A percentile compares a stretch with the other conserved stretches of the same genome.
These are phyloP conservation scores for Chunga burmeisteri DNA, from an alignment of 2,113 vertebrate species.

Conservation along the genomic window DNA sequence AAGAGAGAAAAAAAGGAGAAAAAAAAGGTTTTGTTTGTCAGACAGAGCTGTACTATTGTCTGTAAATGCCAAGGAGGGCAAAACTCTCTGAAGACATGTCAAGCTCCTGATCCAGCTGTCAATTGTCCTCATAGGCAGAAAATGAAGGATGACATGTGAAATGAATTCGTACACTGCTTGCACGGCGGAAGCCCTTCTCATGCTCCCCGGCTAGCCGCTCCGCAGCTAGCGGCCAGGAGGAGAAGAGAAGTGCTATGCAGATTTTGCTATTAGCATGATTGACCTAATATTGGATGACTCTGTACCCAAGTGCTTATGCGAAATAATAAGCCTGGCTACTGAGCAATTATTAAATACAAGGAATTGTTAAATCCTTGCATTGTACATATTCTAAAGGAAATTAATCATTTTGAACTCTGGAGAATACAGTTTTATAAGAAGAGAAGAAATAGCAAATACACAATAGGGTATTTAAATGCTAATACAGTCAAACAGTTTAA, in stretches of 20 bases:
- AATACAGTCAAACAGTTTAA: conserved; percentile 71
- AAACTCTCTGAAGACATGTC: conserved; percentile 10
- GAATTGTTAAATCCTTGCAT: conserved; percentile 70
- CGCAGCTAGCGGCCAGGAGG: neutral
- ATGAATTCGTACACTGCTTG: neutral
- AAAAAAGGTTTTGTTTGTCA: conserved; percentile 12
- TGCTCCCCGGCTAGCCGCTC: neutral
- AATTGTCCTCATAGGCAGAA: conserved; percentile 28
- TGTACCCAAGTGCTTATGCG: conserved; percentile 23
- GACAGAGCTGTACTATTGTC: conserved; percentile 28
- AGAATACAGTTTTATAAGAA: conserved; percentile 68
- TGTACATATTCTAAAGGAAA: conserved; percentile 70
- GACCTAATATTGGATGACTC: conserved; percentile 20
- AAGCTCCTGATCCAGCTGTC: conserved; percentile 41
- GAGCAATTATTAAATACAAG: conserved; percentile 70
- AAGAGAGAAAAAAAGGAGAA: neutral
- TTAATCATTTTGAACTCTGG: conserved; percentile 72
- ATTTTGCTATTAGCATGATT: neutral
- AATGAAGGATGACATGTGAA: conserved; percentile 20
- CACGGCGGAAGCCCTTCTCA: neutral
- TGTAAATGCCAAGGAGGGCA: conserved; percentile 17
- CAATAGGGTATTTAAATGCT: conserved; percentile 74
- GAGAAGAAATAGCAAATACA: conserved; percentile 67
- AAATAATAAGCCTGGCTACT: conserved; percentile 66
- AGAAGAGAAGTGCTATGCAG: neutral